Base-by-base conservation (phyloP, 2,888 invertebrate species). In the Lasius platythorax region DNA sequence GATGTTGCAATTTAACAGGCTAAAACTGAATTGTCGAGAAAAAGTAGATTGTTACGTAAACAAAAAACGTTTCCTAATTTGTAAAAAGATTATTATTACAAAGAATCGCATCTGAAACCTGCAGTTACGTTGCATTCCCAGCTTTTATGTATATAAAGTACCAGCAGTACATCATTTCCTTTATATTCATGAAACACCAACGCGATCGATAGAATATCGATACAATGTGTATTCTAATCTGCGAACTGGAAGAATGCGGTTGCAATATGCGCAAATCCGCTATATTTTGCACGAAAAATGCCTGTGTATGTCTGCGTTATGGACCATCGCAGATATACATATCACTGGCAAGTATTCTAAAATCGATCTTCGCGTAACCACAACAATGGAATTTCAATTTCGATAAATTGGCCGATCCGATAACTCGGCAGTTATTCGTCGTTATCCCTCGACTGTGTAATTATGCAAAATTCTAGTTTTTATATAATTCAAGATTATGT, bases 371-470 rank as follows among this genome's bases (percentile, higher is more conserved):
- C 3, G 1, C 12, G 8, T n/a, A 50, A n/a, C 12, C 11, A 15
- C 9, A 9, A 68, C 18, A 9, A 56, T 43, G 12, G 70, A 78
- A 78, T 58, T 43, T 72, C 53, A 76, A 56, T 83, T 68, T 61
- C 23, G 58, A 64, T 50, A 23, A 12, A 37, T 18, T 46, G n/a
- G 18, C 50, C 33, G 15, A 37, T n/a, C n/a, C 18, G 23, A 23
- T 23, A 23, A 64, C 8, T 64, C n/a, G n/a, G 4, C 37, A 33
- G 37, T 6, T n/a, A 37, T 67, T 53, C 50, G 18, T n/a, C 43
- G 43, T 37, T 15, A 37, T 2, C 23, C 23, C 2, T 28, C 43
- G 6, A 40, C 1, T 18, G 18, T 18, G 11, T 9, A 67, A 28
- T 68, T 23, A 28, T 8, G 28, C 2, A 23, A 23, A 75, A 46